Base-by-base conservation (phyloP, 2,113 vertebrate species). In the Callipepla californica region DNA sequence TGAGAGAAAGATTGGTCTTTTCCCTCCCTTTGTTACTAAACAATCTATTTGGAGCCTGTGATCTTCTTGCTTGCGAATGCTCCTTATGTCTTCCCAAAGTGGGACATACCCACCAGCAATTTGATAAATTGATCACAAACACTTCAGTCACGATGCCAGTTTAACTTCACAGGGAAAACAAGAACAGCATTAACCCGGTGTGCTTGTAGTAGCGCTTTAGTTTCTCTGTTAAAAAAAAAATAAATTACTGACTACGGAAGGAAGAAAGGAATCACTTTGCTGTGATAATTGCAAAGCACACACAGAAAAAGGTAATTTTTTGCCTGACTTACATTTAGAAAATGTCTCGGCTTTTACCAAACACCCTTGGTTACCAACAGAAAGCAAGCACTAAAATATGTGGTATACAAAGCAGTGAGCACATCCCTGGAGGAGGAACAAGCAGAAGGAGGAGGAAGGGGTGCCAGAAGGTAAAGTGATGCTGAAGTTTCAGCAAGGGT, bases 221-320 rank as follows among this genome's bases (percentile, higher is more conserved):
- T 59, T 87, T 90, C 95, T 92, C 97, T 96, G 89, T 91, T 80
- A 34, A 67, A 28, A 17, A 28, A 53, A 93, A 94, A 93, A 85
- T 93, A 92, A 92, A 95, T 91, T 95, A 95, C 92, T 81, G 91
- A 59, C 89, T 96, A 65, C 2, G 0, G 66, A 30, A 88, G 79
- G 93, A 93, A 94, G 90, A 93, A 95, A 94, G 88, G 86, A 92
- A 79, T 85, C 76, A 15, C 81, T 95, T 98, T 93, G 94, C 96
- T 97, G 97, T 55, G 83, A 94, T 94, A 97, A 84, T 89, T 87
- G 94, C 96, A 82, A 91, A 86, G 91, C 94, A 89, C 91, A 95
- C 80, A 89, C 11, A 58, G 20, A 94, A 90, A 92, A 96, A 95
- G 81, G 89, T 90, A 84, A 94, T 90, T 95, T 95, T 87, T 87